A percentile compares a stretch with the other conserved stretches of the same genome.
Conservation (phyloP, 2,888 invertebrate species). For the Acleris literana region DNA sequence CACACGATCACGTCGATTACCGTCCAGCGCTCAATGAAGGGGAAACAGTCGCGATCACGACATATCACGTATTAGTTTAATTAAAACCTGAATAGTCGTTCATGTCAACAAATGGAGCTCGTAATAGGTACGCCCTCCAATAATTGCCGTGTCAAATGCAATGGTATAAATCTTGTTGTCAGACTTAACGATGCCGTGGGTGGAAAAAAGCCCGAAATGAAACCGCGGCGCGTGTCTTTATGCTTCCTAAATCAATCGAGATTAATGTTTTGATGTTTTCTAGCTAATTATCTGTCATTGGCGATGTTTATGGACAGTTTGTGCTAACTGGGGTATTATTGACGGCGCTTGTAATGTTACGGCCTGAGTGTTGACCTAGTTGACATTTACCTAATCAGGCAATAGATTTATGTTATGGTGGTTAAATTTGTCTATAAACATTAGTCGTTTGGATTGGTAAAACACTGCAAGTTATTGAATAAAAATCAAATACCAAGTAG, state of each 20-base stretch:
- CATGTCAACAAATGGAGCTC: constrained; percentile 35
- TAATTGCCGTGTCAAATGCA: constrained; percentile 51
- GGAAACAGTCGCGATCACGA: constrained; percentile 45
- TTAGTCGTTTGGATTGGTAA: no score
- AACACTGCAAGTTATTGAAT: no score
- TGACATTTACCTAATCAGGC: no score
- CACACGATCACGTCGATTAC: constrained; percentile 25
- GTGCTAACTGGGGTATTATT: no score
- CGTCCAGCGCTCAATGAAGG: constrained; percentile 15
- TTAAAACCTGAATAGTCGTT: constrained; percentile 39
- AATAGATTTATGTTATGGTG: no score
- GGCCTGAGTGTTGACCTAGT: background rate
- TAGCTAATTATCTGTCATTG: constrained; percentile 6
- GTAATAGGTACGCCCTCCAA: constrained; percentile 42
- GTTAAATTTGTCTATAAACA: no score
- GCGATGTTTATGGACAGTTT: background rate
- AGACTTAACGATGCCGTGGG: constrained; percentile 37
- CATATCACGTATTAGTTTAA: constrained; percentile 45
- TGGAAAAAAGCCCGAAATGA: constrained; percentile 18
- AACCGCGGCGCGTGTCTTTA: constrained; percentile 8
- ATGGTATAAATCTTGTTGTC: constrained; percentile 45
- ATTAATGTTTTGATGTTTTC: constrained; percentile 6
- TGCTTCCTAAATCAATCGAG: constrained; percentile 6
- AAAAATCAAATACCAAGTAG: no score
- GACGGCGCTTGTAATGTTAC: background rate